These are phyloP conservation scores for Rhizoglyphus robini DNA, from an alignment of 1,140 invertebrate genomes.

Conservation along the genomic window DNA sequence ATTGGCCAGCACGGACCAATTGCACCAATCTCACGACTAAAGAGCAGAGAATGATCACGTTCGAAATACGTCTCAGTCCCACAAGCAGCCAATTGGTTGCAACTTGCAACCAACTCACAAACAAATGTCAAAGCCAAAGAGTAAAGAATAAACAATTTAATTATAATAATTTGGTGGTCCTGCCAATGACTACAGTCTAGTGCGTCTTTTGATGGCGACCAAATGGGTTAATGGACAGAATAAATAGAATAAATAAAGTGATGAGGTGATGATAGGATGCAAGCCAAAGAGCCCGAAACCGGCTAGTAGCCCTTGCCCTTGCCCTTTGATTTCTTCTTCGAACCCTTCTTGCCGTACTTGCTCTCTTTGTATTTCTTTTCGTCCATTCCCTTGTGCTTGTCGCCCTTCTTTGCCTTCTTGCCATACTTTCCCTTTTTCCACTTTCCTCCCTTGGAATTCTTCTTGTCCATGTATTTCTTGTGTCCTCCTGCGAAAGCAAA, in stretches of 20 bases:
- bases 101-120: too few species aligned
- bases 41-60: too few species aligned
- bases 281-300: neutral
- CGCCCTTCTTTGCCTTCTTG: slow-evolving; percentile 16
- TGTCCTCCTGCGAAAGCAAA: neutral
- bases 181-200: too few species aligned
- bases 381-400: slow-evolving; percentile 7
- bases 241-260: slow-evolving; percentile 12
- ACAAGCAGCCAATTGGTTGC: too few species aligned
- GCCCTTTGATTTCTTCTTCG: neutral
- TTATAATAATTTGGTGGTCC: too few species aligned
- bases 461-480: slow-evolving; percentile 15
- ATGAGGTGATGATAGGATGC: slow-evolving; percentile 1
- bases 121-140: too few species aligned
- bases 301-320: slow-evolving; percentile 3
- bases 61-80: too few species aligned
- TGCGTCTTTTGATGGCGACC: too few species aligned
- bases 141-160: too few species aligned
- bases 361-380: slow-evolving; percentile 12
- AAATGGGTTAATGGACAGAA: neutral
- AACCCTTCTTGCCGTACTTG: neutral
- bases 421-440: slow-evolving; percentile 17
- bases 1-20: too few species aligned
- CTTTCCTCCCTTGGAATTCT: slow-evolving; percentile 11
- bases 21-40: too few species aligned